Base-by-base conservation (phyloP, 2,888 invertebrate species). In the Heliconius ismenius region DNA sequence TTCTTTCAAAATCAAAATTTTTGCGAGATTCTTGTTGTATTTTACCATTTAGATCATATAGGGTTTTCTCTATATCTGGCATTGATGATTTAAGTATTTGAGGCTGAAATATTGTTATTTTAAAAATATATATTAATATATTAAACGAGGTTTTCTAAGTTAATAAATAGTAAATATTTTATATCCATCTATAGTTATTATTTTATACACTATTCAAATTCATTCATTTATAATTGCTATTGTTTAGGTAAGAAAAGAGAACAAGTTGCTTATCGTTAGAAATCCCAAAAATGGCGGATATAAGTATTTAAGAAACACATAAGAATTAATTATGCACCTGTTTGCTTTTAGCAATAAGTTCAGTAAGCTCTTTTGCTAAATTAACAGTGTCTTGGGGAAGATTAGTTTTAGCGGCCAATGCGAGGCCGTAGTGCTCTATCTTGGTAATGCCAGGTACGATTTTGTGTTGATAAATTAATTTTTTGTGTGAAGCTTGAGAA, bases 341-440 rank as follows among this genome's bases (percentile, higher is more conserved):
- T 78, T 83, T 86, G 78, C 85, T 88, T 54, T 84, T 84, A 0
- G 84, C 81, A 68, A 95, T 92, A 2, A 93, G 82, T 73, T 88
- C 88, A 10, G 94, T 92, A 3, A 95, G 85, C 79, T 94, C 90
- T 76, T 91, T 90, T 0, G 96, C 95, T 67, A 95, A 85, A 72
- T 93, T 88, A 0, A 96, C 89, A 6, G 95, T 94, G n/a, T 90
- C 87, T 79, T 92, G 88, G 0, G 96, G 96, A 83, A 96, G 91
- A 80, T 95, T 94, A 0, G 95, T 95, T 81, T 94, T 95, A 78
- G 95, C 90, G 2, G 96, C 96, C 72, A 97, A 87, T 39, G 95
- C 92, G 43, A 97, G 89, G 0, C 97, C 97, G 83, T 97, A 97
- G 79, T 95, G 91, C 80, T 95, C 92, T 4, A 96, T 88, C 18